Conservation (phyloP, 2,888 invertebrate genomes). For the Carabus problematicus region DNA sequence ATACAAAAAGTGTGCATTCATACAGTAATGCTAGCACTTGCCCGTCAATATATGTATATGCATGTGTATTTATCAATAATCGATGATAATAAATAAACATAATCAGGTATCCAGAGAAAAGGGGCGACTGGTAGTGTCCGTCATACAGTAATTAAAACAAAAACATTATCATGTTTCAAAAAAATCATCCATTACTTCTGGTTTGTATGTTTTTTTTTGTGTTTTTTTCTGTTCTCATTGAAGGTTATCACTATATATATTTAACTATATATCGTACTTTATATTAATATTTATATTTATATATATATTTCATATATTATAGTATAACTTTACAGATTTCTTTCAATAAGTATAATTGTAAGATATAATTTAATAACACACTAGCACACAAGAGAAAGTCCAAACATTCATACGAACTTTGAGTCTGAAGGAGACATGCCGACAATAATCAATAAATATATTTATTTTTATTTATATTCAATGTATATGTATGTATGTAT, state of each 20-base stretch:
- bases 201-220: conserved; percentile 17
- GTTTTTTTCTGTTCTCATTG: background rate
- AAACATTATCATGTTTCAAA: background rate
- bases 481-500: conserved; percentile 11
- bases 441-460: conserved; percentile 34
- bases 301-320: conserved; percentile 58
- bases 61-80: no score
- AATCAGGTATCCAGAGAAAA: no score
- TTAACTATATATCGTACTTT: conserved; percentile 56
- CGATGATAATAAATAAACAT: no score
- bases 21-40: no score
- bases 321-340: conserved; percentile 61
- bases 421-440: conserved; percentile 51
- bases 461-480: conserved; percentile 15
- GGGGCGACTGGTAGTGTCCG: background rate
- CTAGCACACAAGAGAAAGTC: conserved; percentile 56
- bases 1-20: conserved; percentile 8
- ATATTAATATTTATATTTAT: conserved; percentile 53
- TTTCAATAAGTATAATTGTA: conserved; percentile 57
- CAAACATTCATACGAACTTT: conserved; percentile 55
- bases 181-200: conserved; percentile 24
- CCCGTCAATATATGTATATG: no score
- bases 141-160: background rate
- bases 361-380: conserved; percentile 57
- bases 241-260: conserved; percentile 49